Evolutionary conservation across 2,113 vertebrate genomes (phyloP).

Genomic region (Indicator indicator): DNA sequence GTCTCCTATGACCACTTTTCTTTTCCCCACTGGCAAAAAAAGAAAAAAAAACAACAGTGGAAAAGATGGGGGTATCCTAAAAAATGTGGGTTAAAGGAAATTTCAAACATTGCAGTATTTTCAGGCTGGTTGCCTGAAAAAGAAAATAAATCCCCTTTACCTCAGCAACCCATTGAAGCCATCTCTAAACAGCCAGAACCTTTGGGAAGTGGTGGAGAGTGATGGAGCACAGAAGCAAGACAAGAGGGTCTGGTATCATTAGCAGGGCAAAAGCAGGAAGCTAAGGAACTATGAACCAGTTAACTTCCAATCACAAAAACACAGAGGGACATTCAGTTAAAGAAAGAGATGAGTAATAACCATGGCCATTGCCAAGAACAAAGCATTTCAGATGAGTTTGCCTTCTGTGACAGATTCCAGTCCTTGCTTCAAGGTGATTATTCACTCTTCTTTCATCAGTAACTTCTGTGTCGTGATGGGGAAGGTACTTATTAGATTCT

Average conservation of each 20-base stretch:
- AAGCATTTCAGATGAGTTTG: slow-evolving; percentile 35
- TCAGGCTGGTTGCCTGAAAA: neutral
- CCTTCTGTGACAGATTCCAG: neutral
- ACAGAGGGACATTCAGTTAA: neutral
- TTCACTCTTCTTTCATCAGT: slow-evolving; percentile 10
- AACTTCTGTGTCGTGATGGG: neutral
- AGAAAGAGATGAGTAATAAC: slow-evolving; percentile 26
- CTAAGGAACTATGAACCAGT: neutral
- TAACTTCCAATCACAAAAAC: neutral
- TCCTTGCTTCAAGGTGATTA: neutral
- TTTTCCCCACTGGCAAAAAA: neutral
- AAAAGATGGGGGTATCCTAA: neutral
- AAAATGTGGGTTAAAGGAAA: neutral
- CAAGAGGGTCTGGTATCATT: neutral
- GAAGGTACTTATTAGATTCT: neutral
- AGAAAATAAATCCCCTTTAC: neutral
- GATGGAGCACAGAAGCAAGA: neutral
- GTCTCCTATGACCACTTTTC: neutral
- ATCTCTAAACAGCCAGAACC: neutral
- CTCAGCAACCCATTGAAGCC: neutral
- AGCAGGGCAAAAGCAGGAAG: neutral
- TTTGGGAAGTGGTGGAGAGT: neutral
- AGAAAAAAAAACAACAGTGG: neutral
- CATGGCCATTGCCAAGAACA: neutral
- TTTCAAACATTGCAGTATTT: neutral